A percentile compares a stretch with the other conserved stretches of the same genome.
Evolutionary conservation across 2,797 vertebrate genomes (phyloP).

Genomic region (Rhabdophis nuchalis): DNA sequence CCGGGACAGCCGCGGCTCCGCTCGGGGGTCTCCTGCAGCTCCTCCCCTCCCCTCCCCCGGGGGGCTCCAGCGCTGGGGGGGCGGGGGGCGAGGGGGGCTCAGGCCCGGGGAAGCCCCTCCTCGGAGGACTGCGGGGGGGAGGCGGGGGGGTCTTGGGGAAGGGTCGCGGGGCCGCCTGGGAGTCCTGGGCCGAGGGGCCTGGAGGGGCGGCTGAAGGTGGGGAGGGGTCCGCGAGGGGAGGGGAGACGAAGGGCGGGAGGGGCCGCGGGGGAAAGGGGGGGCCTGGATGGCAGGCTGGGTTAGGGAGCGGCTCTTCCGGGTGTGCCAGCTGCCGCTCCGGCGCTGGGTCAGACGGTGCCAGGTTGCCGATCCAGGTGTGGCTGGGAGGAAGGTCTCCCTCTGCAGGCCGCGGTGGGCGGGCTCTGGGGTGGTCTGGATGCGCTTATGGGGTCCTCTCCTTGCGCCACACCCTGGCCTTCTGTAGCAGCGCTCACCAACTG

Average conservation of each 20-base stretch:
- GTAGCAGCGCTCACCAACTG: too few species aligned
- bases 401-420: background rate
- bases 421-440: background rate
- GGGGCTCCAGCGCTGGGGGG: background rate
- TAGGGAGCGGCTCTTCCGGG: background rate
- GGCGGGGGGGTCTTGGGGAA: background rate
- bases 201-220: background rate
- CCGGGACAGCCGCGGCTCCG: too few species aligned
- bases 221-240: background rate
- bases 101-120: too few species aligned
- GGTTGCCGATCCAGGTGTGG: background rate
- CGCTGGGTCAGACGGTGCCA: background rate
- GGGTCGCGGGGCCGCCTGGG: too few species aligned
- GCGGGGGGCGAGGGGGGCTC: too few species aligned
- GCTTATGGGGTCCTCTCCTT: background rate
- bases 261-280: background rate
- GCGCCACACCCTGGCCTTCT: background rate
- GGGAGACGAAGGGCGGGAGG: background rate
- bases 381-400: background rate
- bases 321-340: background rate
- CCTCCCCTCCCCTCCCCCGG: too few species aligned
- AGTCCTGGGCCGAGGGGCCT: accelerated
- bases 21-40: too few species aligned
- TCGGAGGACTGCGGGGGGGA: background rate
- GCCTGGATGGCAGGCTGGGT: background rate